Conservation (phyloP, 2,113 vertebrate genomes). For the Platysteira castanea region DNA sequence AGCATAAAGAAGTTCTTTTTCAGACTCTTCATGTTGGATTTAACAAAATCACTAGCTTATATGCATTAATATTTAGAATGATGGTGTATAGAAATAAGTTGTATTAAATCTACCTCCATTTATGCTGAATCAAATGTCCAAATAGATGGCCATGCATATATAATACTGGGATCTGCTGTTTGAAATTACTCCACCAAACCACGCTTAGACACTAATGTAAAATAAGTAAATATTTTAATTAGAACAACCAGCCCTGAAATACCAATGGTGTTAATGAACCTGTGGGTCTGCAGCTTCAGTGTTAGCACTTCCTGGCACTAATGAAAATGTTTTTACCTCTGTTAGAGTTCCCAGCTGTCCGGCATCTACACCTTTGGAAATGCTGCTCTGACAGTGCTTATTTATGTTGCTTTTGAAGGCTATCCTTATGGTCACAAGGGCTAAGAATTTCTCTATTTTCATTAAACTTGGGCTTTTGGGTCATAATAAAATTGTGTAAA, state of each 20-base stretch:
- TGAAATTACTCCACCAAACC: background rate
- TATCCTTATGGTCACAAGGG: background rate
- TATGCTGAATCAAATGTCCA: background rate
- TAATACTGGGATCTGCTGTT: background rate
- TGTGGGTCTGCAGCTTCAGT: background rate
- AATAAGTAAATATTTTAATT: background rate
- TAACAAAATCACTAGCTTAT: background rate
- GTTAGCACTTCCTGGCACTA: background rate
- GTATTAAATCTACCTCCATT: background rate
- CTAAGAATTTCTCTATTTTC: background rate
- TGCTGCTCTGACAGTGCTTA: background rate
- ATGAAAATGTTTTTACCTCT: background rate
- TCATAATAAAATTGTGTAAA: background rate
- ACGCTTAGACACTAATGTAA: background rate
- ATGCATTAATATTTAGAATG: background rate
- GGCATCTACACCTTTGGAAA: background rate
- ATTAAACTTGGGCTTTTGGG: background rate
- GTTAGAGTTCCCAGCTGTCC: background rate
- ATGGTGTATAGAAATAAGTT: background rate
- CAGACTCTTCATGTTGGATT: background rate
- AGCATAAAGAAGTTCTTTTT: background rate
- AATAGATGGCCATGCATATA: background rate
- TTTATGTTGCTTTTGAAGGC: background rate
- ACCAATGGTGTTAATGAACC: background rate
- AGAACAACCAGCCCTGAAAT: background rate